Conservation (phyloP, 1,140 invertebrate species). For the Diorhabda elongata region DNA sequence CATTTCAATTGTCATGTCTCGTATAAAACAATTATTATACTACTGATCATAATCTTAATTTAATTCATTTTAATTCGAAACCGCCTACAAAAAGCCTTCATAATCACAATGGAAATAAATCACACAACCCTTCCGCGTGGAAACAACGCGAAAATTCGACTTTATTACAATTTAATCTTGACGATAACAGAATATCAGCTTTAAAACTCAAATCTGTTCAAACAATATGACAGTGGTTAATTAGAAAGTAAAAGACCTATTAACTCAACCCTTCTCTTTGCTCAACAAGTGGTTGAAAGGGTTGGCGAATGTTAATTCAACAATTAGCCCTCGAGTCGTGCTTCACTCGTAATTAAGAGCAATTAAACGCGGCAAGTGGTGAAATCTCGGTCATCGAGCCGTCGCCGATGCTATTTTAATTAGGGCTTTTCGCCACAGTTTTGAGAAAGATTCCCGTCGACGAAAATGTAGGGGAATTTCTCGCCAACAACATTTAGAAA, state of each 20-base stretch:
- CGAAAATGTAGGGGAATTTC: conserved; percentile 17
- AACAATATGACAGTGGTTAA: conserved; percentile 27
- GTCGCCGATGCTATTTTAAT: conserved; percentile 15
- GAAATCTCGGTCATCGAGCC: conserved; percentile 19
- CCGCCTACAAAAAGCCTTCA: background rate
- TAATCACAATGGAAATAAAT: background rate
- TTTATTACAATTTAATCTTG: conserved; percentile 16
- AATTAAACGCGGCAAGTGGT: conserved; percentile 17
- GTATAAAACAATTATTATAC: no score
- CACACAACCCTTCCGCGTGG: background rate
- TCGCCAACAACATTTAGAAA: background rate
- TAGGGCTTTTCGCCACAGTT: conserved; percentile 16
- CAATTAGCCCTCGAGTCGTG: conserved; percentile 22
- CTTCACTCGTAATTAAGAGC: conserved; percentile 25
- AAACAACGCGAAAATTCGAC: conserved; percentile 3
- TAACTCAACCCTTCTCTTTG: conserved; percentile 23
- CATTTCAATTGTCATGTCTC: no score
- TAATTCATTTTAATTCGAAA: no score
- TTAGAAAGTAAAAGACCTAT: conserved; percentile 19
- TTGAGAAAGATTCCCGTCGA: conserved; percentile 11
- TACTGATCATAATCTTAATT: no score
- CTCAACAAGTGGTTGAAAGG: conserved; percentile 27
- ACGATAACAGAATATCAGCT: conserved; percentile 15
- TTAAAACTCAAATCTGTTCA: conserved; percentile 21
- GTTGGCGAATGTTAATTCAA: conserved; percentile 24